Conservation (phyloP, 2,797 vertebrate genomes). For the Epinephelus coioides region DNA sequence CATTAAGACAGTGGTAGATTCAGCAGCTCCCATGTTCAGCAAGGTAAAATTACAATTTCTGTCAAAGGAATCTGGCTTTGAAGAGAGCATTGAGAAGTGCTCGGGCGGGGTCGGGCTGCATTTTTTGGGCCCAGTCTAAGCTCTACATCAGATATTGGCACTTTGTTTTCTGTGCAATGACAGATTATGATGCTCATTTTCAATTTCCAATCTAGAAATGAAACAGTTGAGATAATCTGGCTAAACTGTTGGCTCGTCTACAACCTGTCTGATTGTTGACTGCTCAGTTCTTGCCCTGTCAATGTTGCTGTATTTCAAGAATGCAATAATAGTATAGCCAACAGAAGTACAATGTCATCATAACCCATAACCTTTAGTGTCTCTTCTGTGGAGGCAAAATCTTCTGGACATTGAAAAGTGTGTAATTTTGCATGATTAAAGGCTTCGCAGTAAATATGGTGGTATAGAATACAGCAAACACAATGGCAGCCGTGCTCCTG, state of each 20-base stretch:
- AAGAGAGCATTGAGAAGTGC: no score
- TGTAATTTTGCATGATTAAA: slow-evolving; percentile 8
- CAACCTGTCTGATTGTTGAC: no score
- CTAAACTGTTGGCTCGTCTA: neutral
- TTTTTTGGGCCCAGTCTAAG: no score
- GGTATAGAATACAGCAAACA: slow-evolving; percentile 28
- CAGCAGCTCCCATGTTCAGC: no score
- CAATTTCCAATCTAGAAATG: neutral
- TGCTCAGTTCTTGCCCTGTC: neutral
- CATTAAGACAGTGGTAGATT: no score
- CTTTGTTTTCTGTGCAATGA: neutral
- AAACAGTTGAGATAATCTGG: neutral
- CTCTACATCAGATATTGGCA: no score
- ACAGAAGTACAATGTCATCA: neutral
- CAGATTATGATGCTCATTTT: neutral
- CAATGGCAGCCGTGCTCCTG: slow-evolving; percentile 15
- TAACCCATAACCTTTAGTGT: neutral
- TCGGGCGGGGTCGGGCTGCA: no score
- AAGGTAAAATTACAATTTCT: no score
- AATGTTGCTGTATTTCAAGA: neutral
- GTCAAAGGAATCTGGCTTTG: no score
- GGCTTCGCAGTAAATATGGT: slow-evolving; percentile 4
- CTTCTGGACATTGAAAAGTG: neutral
- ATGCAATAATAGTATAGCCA: neutral
- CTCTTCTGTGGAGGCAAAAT: neutral